Evolutionary conservation across 2,888 invertebrate species (phyloP), one percentile per base, ranked within the genome.

Genomic region (Fragum sueziense): DNA sequence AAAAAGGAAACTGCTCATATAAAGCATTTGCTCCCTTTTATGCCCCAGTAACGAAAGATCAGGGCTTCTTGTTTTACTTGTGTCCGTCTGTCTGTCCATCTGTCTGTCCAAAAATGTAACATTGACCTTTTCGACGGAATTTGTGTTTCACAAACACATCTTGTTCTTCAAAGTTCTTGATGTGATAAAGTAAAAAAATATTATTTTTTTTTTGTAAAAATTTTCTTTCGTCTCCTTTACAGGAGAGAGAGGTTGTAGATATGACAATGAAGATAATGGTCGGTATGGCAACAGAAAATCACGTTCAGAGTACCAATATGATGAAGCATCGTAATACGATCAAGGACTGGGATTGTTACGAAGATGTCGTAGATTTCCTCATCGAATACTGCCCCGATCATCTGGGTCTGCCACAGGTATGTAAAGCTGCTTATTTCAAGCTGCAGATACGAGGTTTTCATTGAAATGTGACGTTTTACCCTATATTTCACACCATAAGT

Each of bases 401-500:
- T 25, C 92, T 93, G 82, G 91, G 92, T 70, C 89, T 94, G 52
- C 91, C 92, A 62, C 87, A 91, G 91, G 94, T 94, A 89, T 88
- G 88, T 65, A 47, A 37, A 14, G 14, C 37, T 9, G 14, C 14
- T 6, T 37, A 9, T 37, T 37, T 14, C 37, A 37, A 37, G n/a
- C n/a, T n/a, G n/a, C n/a, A n/a, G n/a, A n/a, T n/a, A n/a, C n/a
- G n/a, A n/a, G n/a, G n/a, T n/a, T n/a, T n/a, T n/a, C n/a, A n/a
- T n/a, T n/a, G n/a, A n/a, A n/a, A n/a, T n/a, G n/a, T n/a, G n/a
- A n/a, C n/a, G n/a, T n/a, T n/a, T n/a, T n/a, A n/a, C n/a, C n/a
- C n/a, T n/a, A n/a, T n/a, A n/a, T n/a, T n/a, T n/a, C n/a, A n/a
- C n/a, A n/a, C n/a, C n/a, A n/a, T n/a, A n/a, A n/a, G n/a, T n/a